Evolutionary conservation across 2,888 invertebrate genomes (phyloP).

Genomic region (Eudasyphora cyanicolor): DNA sequence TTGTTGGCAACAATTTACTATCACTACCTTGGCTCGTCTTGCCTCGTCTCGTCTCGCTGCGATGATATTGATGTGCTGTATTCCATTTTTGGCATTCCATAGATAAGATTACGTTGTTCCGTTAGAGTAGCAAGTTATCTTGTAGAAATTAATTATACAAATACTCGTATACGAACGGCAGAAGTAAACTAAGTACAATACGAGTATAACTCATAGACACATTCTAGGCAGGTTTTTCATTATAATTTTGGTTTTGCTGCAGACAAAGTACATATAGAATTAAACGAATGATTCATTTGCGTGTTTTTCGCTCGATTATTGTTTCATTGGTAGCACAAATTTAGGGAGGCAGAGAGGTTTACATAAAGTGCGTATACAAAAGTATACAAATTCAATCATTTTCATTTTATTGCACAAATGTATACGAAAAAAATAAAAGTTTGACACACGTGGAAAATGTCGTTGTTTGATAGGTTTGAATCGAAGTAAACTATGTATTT

Average conservation of each 20-base stretch:
- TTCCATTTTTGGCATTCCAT: conserved; percentile 46
- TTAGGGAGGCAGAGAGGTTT: no score
- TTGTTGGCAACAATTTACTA: no score
- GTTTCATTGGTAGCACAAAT: no score
- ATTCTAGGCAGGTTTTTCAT: neutral
- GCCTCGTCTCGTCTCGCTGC: no score
- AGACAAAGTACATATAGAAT: conserved; percentile 28
- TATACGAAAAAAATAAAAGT: no score
- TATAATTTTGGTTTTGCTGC: neutral
- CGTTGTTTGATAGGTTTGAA: neutral
- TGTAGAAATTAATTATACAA: no score
- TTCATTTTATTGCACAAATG: neutral
- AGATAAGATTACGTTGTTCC: conserved; percentile 53
- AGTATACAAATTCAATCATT: no score
- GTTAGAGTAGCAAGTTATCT: no score
- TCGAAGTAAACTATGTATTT: neutral
- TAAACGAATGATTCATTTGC: conserved; percentile 50
- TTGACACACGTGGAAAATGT: neutral
- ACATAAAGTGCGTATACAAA: no score
- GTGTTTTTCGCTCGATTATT: conserved; percentile 38
- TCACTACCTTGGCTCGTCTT: neutral
- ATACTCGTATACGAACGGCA: neutral
- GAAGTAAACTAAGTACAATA: no score
- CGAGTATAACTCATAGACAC: neutral
- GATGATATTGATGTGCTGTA: conserved; percentile 5